A percentile compares a stretch with the other conserved stretches of the same genome.
These are phyloP conservation scores for Neotoxoptera formosana DNA, from an alignment of 1,140 invertebrate species.

Conservation along the genomic window DNA sequence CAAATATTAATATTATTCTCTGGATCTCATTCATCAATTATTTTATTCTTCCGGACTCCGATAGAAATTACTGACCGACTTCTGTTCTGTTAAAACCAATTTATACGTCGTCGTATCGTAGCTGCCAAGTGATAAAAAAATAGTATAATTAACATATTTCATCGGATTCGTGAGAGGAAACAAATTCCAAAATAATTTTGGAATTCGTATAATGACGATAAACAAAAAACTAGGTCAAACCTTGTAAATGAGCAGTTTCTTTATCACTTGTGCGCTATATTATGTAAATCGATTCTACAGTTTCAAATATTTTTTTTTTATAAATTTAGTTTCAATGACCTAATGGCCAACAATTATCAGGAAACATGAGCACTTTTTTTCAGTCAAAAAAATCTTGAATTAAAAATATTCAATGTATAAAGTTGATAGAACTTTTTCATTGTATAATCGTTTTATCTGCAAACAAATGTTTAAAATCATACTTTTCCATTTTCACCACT, in stretches of 20 bases:
- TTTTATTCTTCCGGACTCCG: too few species aligned
- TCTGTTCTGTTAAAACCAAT: not conserved
- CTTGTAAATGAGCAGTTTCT: not conserved
- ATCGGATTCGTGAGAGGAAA: not conserved
- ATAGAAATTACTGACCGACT: too few species aligned
- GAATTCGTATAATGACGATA: not conserved
- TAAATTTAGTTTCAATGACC: not conserved
- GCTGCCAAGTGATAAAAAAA: not conserved
- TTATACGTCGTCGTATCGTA: too few species aligned
- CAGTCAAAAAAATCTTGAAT: not conserved
- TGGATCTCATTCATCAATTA: too few species aligned
- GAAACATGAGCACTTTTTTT: not conserved
- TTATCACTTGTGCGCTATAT: not conserved
- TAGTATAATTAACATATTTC: not conserved
- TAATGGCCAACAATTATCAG: not conserved
- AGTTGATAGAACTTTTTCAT: not conserved
- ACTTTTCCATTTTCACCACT: not conserved
- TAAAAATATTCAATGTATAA: slow-evolving; percentile 9
- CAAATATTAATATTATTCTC: too few species aligned
- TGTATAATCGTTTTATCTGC: not conserved
- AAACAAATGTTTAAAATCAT: not conserved
- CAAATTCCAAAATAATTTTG: not conserved
- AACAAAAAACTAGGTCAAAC: not conserved
- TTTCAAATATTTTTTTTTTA: not conserved
- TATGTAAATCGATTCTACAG: not conserved